A percentile compares a stretch with the other conserved stretches of the same genome.
phyloP scores from a whole-genome alignment of 2,113 vertebrate species.

The Hemiprocne comata region DNA sequence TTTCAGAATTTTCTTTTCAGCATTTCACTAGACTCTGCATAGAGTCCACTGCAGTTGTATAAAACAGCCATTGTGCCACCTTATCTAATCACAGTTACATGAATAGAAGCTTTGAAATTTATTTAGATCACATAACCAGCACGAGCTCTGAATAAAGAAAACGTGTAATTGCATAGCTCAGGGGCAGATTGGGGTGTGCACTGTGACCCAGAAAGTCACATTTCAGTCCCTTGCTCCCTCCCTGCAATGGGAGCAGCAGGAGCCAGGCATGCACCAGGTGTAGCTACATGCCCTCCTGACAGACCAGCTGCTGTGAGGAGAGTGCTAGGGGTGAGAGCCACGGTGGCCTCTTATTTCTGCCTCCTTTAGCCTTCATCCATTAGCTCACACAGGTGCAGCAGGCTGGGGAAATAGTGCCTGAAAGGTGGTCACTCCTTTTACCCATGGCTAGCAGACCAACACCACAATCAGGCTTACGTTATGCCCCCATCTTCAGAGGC shows the following conservation, averaged over 20 bases:
- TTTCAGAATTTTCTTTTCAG: background rate
- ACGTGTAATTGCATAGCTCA: slow-evolving; percentile 33
- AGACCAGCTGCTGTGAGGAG: background rate
- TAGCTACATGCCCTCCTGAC: background rate
- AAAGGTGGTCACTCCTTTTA: background rate
- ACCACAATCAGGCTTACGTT: background rate
- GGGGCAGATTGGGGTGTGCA: background rate
- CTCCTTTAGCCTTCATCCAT: background rate
- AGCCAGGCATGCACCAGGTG: background rate
- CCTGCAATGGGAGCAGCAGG: background rate
- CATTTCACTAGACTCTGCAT: background rate
- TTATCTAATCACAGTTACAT: slow-evolving; percentile 36
- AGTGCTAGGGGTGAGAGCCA: background rate
- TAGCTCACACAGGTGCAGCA: background rate
- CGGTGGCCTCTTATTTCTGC: background rate
- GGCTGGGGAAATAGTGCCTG: background rate
- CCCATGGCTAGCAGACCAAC: background rate
- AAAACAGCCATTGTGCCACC: background rate
- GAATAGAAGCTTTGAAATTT: slow-evolving; percentile 41
- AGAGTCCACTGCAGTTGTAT: background rate
- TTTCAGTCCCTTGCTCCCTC: background rate
- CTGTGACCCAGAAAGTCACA: slow-evolving; percentile 45
- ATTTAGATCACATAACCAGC: slow-evolving; percentile 54
- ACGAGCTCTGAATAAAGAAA: slow-evolving; percentile 11
- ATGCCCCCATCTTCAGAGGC: background rate